Evolutionary conservation across 2,113 vertebrate species (phyloP).

Genomic region (Rhadina sibilatrix): DNA sequence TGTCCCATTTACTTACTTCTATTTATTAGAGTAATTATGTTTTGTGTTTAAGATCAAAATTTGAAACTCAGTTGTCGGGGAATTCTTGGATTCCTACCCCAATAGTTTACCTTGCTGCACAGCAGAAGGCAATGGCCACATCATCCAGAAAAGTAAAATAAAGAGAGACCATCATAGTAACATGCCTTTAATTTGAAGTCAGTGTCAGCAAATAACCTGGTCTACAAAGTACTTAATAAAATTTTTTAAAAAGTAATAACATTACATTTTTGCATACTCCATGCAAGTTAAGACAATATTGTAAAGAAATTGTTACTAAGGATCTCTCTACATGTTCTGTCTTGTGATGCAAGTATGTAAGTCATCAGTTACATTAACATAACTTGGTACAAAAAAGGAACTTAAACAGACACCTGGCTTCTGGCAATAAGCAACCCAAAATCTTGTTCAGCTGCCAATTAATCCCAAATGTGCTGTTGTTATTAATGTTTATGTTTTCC

Average conservation of each 20-base stretch:
- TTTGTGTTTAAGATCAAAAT: background rate
- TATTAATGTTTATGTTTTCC: constrained; percentile 49
- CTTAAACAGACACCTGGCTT: constrained; percentile 51
- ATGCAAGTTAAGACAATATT: background rate
- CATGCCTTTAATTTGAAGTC: background rate
- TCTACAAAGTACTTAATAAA: background rate
- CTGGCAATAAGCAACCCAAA: constrained; percentile 33
- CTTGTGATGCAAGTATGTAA: constrained; percentile 19
- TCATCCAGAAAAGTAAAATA: background rate
- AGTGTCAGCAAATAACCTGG: background rate
- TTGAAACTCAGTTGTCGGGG: background rate
- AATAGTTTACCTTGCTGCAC: background rate
- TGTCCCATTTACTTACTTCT: background rate
- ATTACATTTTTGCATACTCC: background rate
- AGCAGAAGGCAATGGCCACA: background rate
- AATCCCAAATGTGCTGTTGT: background rate
- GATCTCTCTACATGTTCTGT: constrained; percentile 26
- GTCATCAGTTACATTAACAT: constrained; percentile 60
- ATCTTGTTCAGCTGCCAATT: constrained; percentile 37
- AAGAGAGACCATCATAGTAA: background rate
- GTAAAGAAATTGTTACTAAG: constrained; percentile 26
- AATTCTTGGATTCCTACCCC: background rate
- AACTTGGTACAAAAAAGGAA: constrained; percentile 51
- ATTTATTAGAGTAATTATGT: background rate
- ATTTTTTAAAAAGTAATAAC: background rate